Evolutionary conservation across 2,888 invertebrate genomes (phyloP), one percentile per base, ranked within the genome.

Genomic region (Lamellibrachia columna): DNA sequence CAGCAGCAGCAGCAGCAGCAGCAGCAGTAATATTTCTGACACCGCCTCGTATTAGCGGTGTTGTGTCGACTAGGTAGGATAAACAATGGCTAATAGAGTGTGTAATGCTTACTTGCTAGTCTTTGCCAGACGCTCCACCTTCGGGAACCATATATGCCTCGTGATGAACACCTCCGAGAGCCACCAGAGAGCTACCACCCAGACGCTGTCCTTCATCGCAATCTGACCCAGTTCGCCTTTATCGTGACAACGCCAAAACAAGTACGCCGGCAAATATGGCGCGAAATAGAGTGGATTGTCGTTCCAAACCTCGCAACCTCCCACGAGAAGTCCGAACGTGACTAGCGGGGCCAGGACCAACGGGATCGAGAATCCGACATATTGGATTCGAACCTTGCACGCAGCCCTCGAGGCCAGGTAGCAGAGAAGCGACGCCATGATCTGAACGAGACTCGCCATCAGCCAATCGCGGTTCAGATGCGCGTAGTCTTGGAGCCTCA

Each of bases 81-180:
- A 53, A 95, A n/a, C 75, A n/a, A 91, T 92, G 95, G 95, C 94
- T 75, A 0, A 1, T 15, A 93, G 93, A 90, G 75, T 92, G 91
- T 52, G 58, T 93, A 53, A 11, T 7, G 93, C 95, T 95, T 94
- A 96, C 97, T 99, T 99, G 96, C 99, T 99, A 0, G 99, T 99
- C 90, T 99, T 98, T 0, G 99, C 99, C 95, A 99, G 97, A 97
- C 99, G 98, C 97, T 99, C 99, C 95, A 99, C 98, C 97, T 99
- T 99, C 4, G 99, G 99, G 3, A 98, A 98, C 99, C 99, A 99
- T 94, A 99, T 98, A 95, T 99, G 99, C 93, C 99, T 97, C 0
- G 99, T 98, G 92, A 99, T 98, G 99, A 99, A 99, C 0, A 99
- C 98, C 97, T 99, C 99, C 1, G 99, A 99, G 3, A 99, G 96